Conservation (phyloP, 2,113 vertebrate species). For the Oreochromis niloticus region DNA sequence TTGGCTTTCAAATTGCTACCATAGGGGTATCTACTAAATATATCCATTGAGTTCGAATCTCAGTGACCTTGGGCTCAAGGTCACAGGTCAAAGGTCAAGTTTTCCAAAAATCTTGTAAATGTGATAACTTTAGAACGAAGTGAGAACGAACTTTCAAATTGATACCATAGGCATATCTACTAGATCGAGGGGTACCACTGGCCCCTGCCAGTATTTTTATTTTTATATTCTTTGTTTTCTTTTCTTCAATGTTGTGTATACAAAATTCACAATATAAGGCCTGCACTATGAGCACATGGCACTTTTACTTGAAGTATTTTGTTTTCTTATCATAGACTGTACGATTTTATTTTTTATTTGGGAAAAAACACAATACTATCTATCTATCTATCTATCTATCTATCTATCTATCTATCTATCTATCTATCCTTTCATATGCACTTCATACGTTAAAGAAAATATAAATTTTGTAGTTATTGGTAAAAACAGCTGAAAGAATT, state of each 20-base stretch:
- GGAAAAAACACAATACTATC: neutral
- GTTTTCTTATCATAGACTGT: neutral
- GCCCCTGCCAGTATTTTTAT: neutral
- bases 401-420: neutral
- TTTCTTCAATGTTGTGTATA: neutral
- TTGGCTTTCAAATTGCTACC: neutral
- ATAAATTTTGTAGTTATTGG: neutral
- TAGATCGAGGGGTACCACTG: neutral
- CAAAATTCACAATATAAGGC: neutral
- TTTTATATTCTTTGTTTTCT: neutral
- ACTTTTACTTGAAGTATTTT: neutral
- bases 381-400: neutral
- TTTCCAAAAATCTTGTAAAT: neutral
- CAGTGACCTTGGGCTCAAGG: neutral
- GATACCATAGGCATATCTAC: neutral
- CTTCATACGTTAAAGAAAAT: neutral
- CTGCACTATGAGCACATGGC: neutral
- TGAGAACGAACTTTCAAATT: neutral
- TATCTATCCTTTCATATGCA: neutral
- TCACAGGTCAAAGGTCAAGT: neutral
- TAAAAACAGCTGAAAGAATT: no score
- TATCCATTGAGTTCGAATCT: neutral
- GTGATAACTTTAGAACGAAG: neutral
- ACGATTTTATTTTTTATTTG: neutral
- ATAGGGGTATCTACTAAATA: neutral